Conservation (phyloP, 2,888 invertebrate genomes). For the Acleris emargana region DNA sequence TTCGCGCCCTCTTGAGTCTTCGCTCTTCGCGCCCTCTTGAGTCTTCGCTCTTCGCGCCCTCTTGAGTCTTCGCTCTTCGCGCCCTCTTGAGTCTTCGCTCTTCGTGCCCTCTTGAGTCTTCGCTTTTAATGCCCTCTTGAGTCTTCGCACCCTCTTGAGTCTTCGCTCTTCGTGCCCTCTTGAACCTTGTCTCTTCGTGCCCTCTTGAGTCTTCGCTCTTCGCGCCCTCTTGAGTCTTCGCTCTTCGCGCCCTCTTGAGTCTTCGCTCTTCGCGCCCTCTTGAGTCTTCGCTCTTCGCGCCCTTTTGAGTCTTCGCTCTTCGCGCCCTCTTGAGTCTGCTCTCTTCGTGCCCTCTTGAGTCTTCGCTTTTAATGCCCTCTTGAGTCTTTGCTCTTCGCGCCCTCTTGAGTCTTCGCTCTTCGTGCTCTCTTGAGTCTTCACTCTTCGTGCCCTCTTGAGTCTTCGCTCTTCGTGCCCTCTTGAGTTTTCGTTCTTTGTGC, state of each 20-base stretch:
- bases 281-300: constrained; percentile 3
- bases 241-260: neutral
- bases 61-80: constrained; percentile 2
- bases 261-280: constrained; percentile 1
- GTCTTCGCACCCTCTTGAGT: neutral
- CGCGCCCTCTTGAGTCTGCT: neutral
- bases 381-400: constrained; percentile 5
- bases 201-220: constrained; percentile 2
- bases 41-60: constrained; percentile 1
- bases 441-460: neutral
- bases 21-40: neutral
- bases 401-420: constrained; percentile 7
- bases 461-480: neutral
- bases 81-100: constrained; percentile 5
- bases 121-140: neutral
- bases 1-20: no score
- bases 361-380: neutral
- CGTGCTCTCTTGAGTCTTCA: neutral
- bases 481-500: neutral
- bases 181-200: neutral
- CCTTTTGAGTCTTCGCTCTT: constrained; percentile 13
- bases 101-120: constrained; percentile 6
- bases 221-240: neutral
- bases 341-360: constrained; percentile 1
- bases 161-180: neutral